These are phyloP conservation scores for Margarornis squamiger DNA, from an alignment of 2,797 vertebrate genomes.

Conservation along the genomic window DNA sequence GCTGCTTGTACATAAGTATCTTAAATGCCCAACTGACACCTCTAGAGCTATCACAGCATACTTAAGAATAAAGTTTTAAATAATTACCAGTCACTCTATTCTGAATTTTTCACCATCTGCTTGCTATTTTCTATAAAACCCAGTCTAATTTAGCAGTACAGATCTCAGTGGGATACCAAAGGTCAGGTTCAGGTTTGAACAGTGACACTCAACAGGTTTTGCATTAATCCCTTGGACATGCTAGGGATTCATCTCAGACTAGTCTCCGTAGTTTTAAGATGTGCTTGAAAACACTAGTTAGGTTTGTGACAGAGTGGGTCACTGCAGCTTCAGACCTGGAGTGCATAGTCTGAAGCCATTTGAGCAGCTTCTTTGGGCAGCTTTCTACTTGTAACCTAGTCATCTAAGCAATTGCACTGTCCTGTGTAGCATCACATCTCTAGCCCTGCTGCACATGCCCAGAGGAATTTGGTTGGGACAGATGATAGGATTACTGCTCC, in stretches of 20 bases:
- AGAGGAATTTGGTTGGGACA: background rate
- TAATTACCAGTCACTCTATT: background rate
- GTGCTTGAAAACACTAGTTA: background rate
- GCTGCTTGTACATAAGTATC: background rate
- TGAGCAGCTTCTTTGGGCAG: background rate
- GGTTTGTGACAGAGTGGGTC: background rate
- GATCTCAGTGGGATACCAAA: background rate
- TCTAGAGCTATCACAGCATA: background rate
- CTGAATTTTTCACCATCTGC: background rate
- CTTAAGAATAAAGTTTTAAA: background rate
- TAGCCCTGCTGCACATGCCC: rapidly evolving
- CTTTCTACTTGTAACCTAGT: background rate
- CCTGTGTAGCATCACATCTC: background rate
- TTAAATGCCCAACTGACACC: background rate
- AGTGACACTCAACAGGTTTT: background rate
- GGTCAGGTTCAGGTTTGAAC: background rate
- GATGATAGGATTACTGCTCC: background rate
- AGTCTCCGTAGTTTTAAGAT: background rate
- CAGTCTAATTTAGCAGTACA: background rate
- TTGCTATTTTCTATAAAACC: background rate
- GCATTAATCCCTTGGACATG: background rate
- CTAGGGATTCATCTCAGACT: background rate
- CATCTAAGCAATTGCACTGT: background rate
- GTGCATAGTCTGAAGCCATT: background rate
- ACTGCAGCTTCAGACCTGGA: background rate